Evolutionary conservation across 1,140 invertebrate genomes (phyloP), one percentile per base, ranked within the genome.

Genomic region (Cotesia chilonis): DNA sequence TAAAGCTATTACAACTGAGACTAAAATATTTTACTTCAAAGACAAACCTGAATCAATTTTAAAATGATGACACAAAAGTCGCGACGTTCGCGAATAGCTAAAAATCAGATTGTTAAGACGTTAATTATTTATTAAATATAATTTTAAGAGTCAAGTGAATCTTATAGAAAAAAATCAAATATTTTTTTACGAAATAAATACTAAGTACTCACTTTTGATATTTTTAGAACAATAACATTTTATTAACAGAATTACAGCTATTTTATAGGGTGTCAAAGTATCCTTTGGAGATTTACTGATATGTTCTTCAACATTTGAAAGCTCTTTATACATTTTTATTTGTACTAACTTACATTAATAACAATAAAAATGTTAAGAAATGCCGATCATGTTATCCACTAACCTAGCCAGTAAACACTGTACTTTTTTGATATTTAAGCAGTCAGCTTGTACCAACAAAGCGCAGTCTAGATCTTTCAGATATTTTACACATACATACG

Each of bases 11-110:
- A 57, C 52, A 35, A 72, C 68, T 68, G 61, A 28, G 3, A 66
- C 68, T 67, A 55, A 47, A 47, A 74, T 54, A 60, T 70, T 51
- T 64, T 66, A 65, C 35, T 65, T 20, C 38, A 28, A n/a, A n/a
- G 12, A 28, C 35, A 76, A 14, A 90, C 90, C 83, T 92, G 91
- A 74, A 91, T 89, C 9, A 92, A 78, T 77, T 91, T 91, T 51
- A 92, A 79, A 5, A 90, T 84, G 0, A 90, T 81, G 79, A 91
- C 88, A 77, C 90, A 91, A 79, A 92, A 92, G 77, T 90, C 88
- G 63, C 89, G 84, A 79, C 83, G 82, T 74, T 86, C 85, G 20
- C 77, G 69, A 38, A 81, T 80, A 73, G 74, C 82, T 83, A 68
- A 51, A 74, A 81, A 35, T 75, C 38, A 68, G 41, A 47, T 47